Percentiles rank a stretch among this genome's conserved stretches.
phyloP scores from a whole-genome alignment of 2,888 invertebrate species.

The Diploptera punctata region DNA sequence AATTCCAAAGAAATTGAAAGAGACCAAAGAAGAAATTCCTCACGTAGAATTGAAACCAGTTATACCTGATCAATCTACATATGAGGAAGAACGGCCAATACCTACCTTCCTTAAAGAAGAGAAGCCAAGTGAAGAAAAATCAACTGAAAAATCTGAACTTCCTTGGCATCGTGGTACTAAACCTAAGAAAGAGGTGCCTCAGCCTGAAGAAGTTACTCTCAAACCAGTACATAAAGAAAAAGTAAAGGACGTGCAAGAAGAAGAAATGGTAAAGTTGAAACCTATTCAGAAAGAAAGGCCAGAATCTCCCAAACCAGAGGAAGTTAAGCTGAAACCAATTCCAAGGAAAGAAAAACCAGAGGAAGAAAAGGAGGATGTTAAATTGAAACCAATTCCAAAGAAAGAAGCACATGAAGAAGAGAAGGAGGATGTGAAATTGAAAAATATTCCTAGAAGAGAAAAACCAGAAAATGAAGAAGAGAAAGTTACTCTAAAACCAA shows the following conservation, averaged over 20 bases:
- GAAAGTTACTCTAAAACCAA: slow-evolving; percentile 48
- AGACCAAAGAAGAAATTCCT: too few species aligned
- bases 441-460: slow-evolving; percentile 51
- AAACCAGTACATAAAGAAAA: neutral
- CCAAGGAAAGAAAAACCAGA: slow-evolving; percentile 29
- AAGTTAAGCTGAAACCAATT: slow-evolving; percentile 28
- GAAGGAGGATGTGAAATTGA: slow-evolving; percentile 52
- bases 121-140: neutral
- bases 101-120: neutral
- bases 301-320: slow-evolving; percentile 25
- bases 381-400: slow-evolving; percentile 47
- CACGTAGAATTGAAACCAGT: too few species aligned
- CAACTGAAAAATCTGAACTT: slow-evolving; percentile 46
- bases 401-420: slow-evolving; percentile 44
- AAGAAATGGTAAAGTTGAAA: slow-evolving; percentile 48
- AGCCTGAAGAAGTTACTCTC: slow-evolving; percentile 38
- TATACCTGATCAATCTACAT: too few species aligned
- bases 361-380: slow-evolving; percentile 40
- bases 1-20: too few species aligned
- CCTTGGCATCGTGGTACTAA: slow-evolving; percentile 36
- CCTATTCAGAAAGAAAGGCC: slow-evolving; percentile 43
- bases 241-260: slow-evolving; percentile 42
- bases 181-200: slow-evolving; percentile 29
- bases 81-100: too few species aligned
- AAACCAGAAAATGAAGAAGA: slow-evolving; percentile 46